Percentiles rank a stretch among this genome's conserved stretches.
phyloP scores from a whole-genome alignment of 2,888 invertebrate genomes.

The Morinoia aosen region DNA sequence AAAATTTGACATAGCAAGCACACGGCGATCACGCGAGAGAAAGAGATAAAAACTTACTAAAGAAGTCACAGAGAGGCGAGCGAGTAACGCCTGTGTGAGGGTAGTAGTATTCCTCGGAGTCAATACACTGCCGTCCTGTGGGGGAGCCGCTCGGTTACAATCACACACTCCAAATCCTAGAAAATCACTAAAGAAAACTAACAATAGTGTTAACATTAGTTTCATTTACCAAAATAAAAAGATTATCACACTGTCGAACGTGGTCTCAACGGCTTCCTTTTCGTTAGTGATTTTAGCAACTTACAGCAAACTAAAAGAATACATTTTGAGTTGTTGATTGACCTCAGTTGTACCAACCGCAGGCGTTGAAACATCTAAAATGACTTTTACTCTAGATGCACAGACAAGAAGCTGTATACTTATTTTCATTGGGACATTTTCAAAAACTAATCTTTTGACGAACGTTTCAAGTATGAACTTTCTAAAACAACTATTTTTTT shows the following conservation, averaged over 20 bases:
- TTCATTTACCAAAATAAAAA: not conserved
- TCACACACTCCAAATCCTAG: not conserved
- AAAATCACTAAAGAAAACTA: not conserved
- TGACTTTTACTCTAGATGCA: too few species aligned
- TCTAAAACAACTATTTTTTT: too few species aligned
- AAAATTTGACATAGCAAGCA: not conserved
- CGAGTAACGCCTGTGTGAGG: constrained; percentile 66
- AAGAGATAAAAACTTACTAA: constrained; percentile 57
- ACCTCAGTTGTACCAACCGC: too few species aligned
- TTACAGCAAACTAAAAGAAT: too few species aligned
- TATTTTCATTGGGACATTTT: too few species aligned
- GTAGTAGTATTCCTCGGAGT: constrained; percentile 67
- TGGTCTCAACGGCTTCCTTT: too few species aligned
- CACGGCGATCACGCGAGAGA: not conserved
- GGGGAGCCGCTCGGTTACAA: constrained; percentile 50
- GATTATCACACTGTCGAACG: not conserved
- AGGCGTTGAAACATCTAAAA: too few species aligned
- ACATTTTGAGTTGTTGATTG: too few species aligned
- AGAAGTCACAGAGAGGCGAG: constrained; percentile 66
- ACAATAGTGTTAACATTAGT: not conserved
- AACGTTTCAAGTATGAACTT: too few species aligned
- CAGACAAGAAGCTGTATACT: too few species aligned
- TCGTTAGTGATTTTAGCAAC: too few species aligned
- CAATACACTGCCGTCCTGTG: constrained; percentile 66
- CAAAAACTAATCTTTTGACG: too few species aligned